Base-by-base conservation (phyloP, 2,113 vertebrate species). In the Oceanites oceanicus region DNA sequence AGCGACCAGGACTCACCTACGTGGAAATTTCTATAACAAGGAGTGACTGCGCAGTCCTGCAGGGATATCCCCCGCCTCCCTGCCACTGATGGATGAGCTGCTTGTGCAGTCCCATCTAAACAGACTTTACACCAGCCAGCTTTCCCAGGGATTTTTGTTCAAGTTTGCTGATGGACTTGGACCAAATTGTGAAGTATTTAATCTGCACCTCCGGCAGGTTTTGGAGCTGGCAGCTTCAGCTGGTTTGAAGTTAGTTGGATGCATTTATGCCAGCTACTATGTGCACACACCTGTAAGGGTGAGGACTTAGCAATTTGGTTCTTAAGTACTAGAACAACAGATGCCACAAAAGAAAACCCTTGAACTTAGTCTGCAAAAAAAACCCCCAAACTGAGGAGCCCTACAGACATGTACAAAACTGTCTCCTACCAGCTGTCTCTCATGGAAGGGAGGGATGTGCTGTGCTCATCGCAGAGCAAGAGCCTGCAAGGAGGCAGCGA, bases 181-280 rank as follows among this genome's bases (percentile, higher is more conserved):
- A 42, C 34, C 23, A 44, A 22, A 32, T 5, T 34, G 19, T 1
- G 1, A 29, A 14, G 15, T 4, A 8, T 72, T 83, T 86, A 72
- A 90, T 19, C 42, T 1, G 0, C 25, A 50, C 47, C 52, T 78
- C 27, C 0, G 12, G 55, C 77, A 94, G 56, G 47, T 67, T 88
- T 58, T 25, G 26, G 70, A 83, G 79, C 71, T 59, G 75, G 75
- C 61, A 29, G 52, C 73, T 66, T 8, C 6, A 15, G 40, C 36
- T 53, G 27, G 2, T 3, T 34, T 74, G 38, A 34, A 53, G 45
- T 49, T 29, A 44, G 13, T 0, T 8, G 50, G 20, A 15, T 6
- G 13, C 36, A 5, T 63, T 20, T 9, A 27, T 2, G 3, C 2
- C 72, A 22, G 12, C 1, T n/a, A 4, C 40, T 21, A 0, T 27